Base-by-base conservation (phyloP, 2,113 vertebrate genomes). In the Peromyscus maniculatus region DNA sequence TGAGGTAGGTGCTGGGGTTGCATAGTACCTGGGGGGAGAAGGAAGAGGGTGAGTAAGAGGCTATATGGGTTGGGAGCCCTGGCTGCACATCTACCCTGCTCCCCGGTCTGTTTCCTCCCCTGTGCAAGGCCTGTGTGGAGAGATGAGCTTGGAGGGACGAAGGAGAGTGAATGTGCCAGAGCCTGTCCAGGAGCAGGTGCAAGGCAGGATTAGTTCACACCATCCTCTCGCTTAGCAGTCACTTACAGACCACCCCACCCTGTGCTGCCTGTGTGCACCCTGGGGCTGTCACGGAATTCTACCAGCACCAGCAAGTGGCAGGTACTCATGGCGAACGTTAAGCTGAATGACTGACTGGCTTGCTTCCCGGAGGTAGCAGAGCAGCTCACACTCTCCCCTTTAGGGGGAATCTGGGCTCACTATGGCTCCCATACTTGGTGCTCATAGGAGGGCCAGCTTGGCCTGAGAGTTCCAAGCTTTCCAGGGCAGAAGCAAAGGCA, bases 1-100 rank as follows among this genome's bases (percentile, higher is more conserved):
- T 97, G 98, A 98, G 96, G 99, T 98, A 98, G 98, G 92, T 94
- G 93, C 96, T 0, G 94, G 95, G 12, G 98, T 93, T 21, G 99
- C 87, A 87, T 97, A 99, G 95, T 98, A 99, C 97, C 99, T 99
- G 98, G 31, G 62, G 49, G 77, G 26, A 67, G 77, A 95, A 74
- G 57, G 2, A 74, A 13, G 31, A 0, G 0, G 7, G 26, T 26
- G 6, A 80, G 28, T 24, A 0, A 0, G n/a, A 0, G 24, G n/a
- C 15, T 5, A 59, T 5, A 59, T 0, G 10, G n/a, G 36, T n/a
- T 22, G 5, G 11, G n/a, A 19, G 43, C 28, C n/a, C 94, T 39
- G 2, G 46, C 36, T 49, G 3, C 8, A 39, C 0, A 21, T 24
- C 49, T 28, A 10, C 39, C 43, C 16, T 15, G 8, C 7, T 21